A percentile compares a stretch with the other conserved stretches of the same genome.
Evolutionary conservation across 2,888 invertebrate species (phyloP).

Genomic region (Oxytorus armatus): DNA sequence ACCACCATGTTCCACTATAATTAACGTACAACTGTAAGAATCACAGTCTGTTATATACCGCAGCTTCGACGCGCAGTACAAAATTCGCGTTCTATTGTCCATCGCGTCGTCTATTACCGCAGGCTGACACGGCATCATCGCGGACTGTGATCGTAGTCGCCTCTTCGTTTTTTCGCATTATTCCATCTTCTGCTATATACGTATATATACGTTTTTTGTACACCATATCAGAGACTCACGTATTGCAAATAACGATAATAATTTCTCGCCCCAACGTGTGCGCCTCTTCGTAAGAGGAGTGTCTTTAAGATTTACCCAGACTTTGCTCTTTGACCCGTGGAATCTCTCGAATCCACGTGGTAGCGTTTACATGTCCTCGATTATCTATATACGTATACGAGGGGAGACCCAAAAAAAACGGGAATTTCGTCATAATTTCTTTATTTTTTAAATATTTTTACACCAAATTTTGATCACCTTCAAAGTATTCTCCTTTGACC

Average conservation of each 20-base stretch:
- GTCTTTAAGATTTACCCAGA: conserved; percentile 48
- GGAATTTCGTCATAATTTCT: too few species aligned
- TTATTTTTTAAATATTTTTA: too few species aligned
- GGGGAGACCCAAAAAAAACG: too few species aligned
- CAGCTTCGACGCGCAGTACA: conserved; percentile 36
- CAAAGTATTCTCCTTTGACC: too few species aligned
- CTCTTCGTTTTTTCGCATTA: conserved; percentile 14
- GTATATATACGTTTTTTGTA: conserved; percentile 11
- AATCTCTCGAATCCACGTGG: conserved; percentile 20
- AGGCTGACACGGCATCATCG: conserved; percentile 23
- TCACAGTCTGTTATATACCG: conserved; percentile 36
- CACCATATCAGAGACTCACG: conserved; percentile 56
- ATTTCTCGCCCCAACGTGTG: conserved; percentile 47
- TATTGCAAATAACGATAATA: conserved; percentile 54
- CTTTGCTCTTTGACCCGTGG: conserved; percentile 59
- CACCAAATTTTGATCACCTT: too few species aligned
- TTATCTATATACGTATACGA: too few species aligned
- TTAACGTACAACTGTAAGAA: conserved; percentile 66
- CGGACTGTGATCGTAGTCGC: conserved; percentile 28
- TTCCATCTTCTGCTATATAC: conserved; percentile 19
- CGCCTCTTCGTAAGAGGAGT: conserved; percentile 38
- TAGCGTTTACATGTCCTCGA: too few species aligned
- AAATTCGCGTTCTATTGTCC: conserved; percentile 42
- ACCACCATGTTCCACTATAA: conserved; percentile 61
- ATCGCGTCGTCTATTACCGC: conserved; percentile 25